A percentile compares a stretch with the other conserved stretches of the same genome.
Evolutionary conservation across 2,888 invertebrate genomes (phyloP).

Genomic region (Listrodromus nycthemerus): DNA sequence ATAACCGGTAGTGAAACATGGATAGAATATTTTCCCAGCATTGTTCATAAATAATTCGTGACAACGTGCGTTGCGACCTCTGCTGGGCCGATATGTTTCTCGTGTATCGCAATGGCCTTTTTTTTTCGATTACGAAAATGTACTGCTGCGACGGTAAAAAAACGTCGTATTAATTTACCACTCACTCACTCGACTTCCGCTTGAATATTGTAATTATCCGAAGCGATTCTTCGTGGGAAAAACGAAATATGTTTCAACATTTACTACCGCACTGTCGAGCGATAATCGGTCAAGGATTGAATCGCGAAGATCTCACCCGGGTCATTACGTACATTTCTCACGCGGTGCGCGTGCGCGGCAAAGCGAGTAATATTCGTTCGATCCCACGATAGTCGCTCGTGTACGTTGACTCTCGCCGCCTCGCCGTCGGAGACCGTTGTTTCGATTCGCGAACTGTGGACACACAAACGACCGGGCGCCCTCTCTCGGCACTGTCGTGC

Average conservation of each 20-base stretch:
- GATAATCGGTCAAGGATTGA: neutral
- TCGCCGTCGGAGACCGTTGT: conserved; percentile 33
- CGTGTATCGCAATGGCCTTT: too few species aligned
- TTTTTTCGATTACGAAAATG: too few species aligned
- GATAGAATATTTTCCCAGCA: too few species aligned
- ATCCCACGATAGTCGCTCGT: conserved; percentile 60
- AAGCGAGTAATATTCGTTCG: conserved; percentile 56
- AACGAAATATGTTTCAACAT: neutral
- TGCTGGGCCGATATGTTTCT: too few species aligned
- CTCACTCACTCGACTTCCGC: neutral
- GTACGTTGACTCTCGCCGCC: conserved; percentile 12
- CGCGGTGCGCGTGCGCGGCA: conserved; percentile 51
- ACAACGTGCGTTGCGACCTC: too few species aligned
- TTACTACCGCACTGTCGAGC: neutral
- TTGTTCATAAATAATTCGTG: too few species aligned
- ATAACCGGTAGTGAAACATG: too few species aligned
- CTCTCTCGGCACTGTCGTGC: conserved; percentile 42
- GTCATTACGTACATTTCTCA: conserved; percentile 45
- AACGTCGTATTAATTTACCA: neutral
- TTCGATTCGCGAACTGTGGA: conserved; percentile 32
- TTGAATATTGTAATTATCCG: neutral
- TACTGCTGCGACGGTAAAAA: too few species aligned
- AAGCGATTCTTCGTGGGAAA: neutral
- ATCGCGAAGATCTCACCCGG: neutral
- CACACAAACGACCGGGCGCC: neutral